phyloP scores from a whole-genome alignment of 2,888 invertebrate species.

The Drosophila anceps region DNA sequence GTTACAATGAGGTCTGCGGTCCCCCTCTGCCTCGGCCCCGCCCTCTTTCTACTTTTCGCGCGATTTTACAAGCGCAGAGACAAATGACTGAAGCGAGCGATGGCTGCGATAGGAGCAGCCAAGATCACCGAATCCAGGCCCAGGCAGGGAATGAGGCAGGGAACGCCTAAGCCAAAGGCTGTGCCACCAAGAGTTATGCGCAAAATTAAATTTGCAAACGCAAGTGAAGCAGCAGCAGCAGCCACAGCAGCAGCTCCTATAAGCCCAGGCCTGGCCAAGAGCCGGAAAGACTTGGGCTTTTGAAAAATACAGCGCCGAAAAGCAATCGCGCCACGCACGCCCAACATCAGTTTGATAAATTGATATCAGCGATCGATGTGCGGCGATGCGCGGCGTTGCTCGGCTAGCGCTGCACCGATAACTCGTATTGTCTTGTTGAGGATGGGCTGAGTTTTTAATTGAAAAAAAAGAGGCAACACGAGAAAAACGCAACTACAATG shows the following conservation, averaged over 20 bases:
- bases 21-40: background rate
- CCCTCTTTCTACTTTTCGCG: background rate
- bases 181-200: conserved; percentile 72
- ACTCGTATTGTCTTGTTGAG: conserved; percentile 50
- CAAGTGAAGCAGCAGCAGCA: conserved; percentile 33
- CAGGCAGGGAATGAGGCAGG: conserved; percentile 23
- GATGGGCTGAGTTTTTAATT: conserved; percentile 70
- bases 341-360: conserved; percentile 84
- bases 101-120: conserved; percentile 56
- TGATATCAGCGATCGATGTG: conserved; percentile 84
- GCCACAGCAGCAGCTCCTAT: conserved; percentile 6
- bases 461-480: conserved; percentile 57
- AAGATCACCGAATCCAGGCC: conserved; percentile 39
- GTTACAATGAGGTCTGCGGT: conserved; percentile 40
- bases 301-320: conserved; percentile 61
- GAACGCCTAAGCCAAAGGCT: conserved; percentile 72
- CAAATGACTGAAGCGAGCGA: conserved; percentile 68
- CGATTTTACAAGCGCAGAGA: conserved; percentile 75
- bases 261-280: conserved; percentile 2
- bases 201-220: conserved; percentile 80
- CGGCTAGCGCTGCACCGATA: conserved; percentile 32
- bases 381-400: conserved; percentile 28
- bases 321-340: conserved; percentile 82
- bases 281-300: conserved; percentile 19
- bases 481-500: conserved; percentile 28